These are phyloP conservation scores for Silurus glanis DNA, from an alignment of 2,113 vertebrate genomes.

Conservation along the genomic window DNA sequence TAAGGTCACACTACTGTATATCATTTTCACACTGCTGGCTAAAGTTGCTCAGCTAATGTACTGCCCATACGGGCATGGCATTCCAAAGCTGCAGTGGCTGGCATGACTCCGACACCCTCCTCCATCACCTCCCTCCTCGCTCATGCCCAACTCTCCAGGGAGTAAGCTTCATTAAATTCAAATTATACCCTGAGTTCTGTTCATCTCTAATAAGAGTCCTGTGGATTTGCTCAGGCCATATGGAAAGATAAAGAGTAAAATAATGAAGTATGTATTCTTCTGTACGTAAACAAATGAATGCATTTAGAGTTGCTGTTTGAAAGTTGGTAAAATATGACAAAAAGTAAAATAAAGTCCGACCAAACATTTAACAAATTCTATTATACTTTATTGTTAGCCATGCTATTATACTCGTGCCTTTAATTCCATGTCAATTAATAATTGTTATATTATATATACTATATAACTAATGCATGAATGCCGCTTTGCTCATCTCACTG, in stretches of 20 bases:
- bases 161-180: slow-evolving; percentile 37
- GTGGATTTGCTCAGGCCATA: slow-evolving; percentile 6
- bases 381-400: background rate
- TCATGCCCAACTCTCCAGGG: slow-evolving; percentile 10
- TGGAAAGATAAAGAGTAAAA: background rate
- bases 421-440: background rate
- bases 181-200: slow-evolving; percentile 8
- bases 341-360: no score
- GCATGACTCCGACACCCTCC: slow-evolving; percentile 14
- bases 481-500: slow-evolving; percentile 2
- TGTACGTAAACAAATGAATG: background rate
- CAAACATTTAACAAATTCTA: background rate
- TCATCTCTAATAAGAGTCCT: slow-evolving; percentile 28
- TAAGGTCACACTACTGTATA: slow-evolving; percentile 34
- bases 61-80: slow-evolving; percentile 30
- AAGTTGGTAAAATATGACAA: background rate
- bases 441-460: no score
- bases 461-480: slow-evolving; percentile 7
- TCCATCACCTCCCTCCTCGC: background rate
- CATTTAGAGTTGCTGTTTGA: background rate
- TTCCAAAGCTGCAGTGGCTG: slow-evolving; percentile 39
- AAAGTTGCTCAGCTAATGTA: slow-evolving; percentile 44
- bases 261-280: background rate
- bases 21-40: slow-evolving; percentile 45
- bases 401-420: background rate